These are phyloP conservation scores for Archocentrus centrarchus DNA, from an alignment of 2,113 vertebrate species.

Conservation along the genomic window DNA sequence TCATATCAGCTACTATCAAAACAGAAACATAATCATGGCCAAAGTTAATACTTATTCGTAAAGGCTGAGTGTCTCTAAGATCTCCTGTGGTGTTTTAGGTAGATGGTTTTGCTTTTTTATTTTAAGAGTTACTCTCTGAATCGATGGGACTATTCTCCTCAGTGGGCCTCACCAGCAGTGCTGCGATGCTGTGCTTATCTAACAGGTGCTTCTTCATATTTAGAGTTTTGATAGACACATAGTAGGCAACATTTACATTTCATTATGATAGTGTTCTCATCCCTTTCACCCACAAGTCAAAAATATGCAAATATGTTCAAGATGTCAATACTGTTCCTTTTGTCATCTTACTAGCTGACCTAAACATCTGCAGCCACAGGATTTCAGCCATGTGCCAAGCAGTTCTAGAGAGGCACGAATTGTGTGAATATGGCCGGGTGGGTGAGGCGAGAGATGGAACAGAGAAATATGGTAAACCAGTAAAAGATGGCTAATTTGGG, in stretches of 20 bases:
- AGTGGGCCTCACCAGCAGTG: background rate
- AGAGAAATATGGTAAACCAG: background rate
- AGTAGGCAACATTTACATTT: background rate
- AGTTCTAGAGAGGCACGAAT: background rate
- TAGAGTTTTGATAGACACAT: background rate
- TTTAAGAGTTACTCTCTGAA: slow-evolving; percentile 7
- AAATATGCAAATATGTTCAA: slow-evolving; percentile 2
- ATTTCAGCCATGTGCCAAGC: background rate
- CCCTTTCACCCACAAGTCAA: slow-evolving; percentile 6
- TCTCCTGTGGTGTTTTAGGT: background rate
- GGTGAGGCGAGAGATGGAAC: background rate
- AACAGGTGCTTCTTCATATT: slow-evolving; percentile 1
- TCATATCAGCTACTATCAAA: background rate
- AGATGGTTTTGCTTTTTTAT: background rate
- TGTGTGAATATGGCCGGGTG: background rate
- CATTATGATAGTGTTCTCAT: slow-evolving; percentile 1
- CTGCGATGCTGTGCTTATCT: background rate
- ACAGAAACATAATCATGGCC: background rate
- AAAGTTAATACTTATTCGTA: background rate
- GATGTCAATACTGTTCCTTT: background rate
- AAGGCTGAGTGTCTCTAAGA: background rate
- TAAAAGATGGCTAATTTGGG: background rate
- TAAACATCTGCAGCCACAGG: background rate
- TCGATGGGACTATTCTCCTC: background rate
- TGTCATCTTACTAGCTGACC: background rate